phyloP scores from a whole-genome alignment of 2,113 vertebrate genomes.

The Bos indicus region DNA sequence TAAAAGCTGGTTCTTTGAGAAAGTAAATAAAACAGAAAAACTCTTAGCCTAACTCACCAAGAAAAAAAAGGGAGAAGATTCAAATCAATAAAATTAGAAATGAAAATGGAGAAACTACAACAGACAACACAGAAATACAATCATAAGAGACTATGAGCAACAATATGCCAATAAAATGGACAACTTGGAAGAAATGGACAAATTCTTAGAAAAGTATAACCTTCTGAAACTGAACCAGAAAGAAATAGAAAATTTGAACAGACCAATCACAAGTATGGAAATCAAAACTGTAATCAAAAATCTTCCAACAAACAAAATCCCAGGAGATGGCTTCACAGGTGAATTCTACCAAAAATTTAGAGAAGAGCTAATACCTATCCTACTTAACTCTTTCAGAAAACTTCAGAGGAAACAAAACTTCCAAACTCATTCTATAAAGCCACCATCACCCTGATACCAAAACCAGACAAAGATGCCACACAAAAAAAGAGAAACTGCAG shows the following conservation, averaged over 20 bases:
- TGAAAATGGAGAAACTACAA: neutral
- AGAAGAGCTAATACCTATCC: neutral
- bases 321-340: neutral
- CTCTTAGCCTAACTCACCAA: neutral
- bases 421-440: neutral
- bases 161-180: neutral
- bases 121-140: neutral
- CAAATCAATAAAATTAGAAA: neutral
- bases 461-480: neutral
- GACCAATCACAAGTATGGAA: neutral
- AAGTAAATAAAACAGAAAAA: neutral
- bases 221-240: neutral
- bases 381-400: neutral
- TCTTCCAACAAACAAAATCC: neutral
- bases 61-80: neutral
- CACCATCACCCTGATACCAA: neutral
- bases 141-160: neutral
- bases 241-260: neutral
- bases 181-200: neutral
- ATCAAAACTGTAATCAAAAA: neutral
- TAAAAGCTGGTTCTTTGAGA: neutral
- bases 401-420: neutral
- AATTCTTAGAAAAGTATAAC: neutral
- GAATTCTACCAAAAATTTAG: neutral
- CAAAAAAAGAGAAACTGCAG: neutral